These are phyloP conservation scores for Pygocentrus nattereri DNA, from an alignment of 2,797 vertebrate species.

Conservation along the genomic window DNA sequence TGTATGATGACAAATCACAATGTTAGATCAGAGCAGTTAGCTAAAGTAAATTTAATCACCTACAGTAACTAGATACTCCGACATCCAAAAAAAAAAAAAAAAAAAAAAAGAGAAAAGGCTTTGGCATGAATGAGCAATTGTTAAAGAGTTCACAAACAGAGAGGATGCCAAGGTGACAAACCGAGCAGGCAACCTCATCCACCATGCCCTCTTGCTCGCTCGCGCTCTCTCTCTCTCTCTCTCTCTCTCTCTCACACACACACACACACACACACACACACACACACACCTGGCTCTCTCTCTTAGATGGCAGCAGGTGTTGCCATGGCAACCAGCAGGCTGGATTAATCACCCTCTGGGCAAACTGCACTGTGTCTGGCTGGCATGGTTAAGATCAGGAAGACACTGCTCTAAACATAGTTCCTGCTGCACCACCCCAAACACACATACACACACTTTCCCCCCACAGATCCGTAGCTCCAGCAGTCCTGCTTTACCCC, in stretches of 20 bases:
- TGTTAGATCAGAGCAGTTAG: no score
- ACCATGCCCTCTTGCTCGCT: neutral
- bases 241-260: no score
- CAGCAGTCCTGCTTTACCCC: slow-evolving; percentile 12
- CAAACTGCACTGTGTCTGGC: slow-evolving; percentile 46
- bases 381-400: slow-evolving; percentile 43
- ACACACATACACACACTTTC: neutral
- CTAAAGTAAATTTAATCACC: neutral
- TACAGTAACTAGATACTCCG: neutral
- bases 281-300: slow-evolving; percentile 49
- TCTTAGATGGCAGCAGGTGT: slow-evolving; percentile 55
- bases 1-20: no score
- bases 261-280: neutral
- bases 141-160: neutral
- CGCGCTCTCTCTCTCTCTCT: neutral
- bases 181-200: neutral
- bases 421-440: neutral
- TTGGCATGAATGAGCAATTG: neutral
- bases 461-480: neutral
- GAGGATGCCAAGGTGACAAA: slow-evolving; percentile 33
- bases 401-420: slow-evolving; percentile 53
- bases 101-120: neutral
- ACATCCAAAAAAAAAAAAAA: neutral
- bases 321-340: slow-evolving; percentile 67
- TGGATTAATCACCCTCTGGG: slow-evolving; percentile 59